phyloP scores from a whole-genome alignment of 2,797 vertebrate genomes.

The Taeniopygia guttata region DNA sequence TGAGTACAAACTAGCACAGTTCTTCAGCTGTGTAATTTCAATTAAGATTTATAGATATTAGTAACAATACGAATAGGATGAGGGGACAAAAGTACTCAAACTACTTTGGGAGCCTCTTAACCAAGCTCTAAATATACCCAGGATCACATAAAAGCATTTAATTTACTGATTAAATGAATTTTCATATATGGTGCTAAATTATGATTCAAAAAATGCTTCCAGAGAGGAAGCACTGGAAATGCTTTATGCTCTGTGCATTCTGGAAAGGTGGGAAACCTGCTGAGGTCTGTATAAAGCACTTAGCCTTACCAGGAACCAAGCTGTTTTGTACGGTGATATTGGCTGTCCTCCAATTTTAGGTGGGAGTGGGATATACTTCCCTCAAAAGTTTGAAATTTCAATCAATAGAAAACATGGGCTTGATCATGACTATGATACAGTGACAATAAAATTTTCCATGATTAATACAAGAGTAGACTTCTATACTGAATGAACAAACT shows the following conservation, averaged over 20 bases:
- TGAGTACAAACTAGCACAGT: neutral
- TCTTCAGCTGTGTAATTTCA: slow-evolving; percentile 19
- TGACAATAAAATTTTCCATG: neutral
- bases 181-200: neutral
- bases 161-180: slow-evolving; percentile 23
- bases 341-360: neutral
- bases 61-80: neutral
- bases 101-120: neutral
- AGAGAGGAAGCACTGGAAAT: neutral
- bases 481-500: neutral
- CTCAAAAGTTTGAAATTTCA: neutral
- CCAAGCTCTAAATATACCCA: neutral
- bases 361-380: neutral
- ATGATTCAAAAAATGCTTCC: neutral
- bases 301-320: neutral
- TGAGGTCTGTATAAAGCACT: neutral
- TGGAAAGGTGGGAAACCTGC: neutral
- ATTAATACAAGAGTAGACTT: neutral
- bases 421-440: neutral
- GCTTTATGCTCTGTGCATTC: neutral
- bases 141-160: neutral
- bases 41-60: slow-evolving; percentile 53
- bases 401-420: neutral
- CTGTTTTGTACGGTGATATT: neutral
- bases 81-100: neutral